These are phyloP conservation scores for Distichodus sexfasciatus DNA, from an alignment of 2,797 vertebrate genomes.

Conservation along the genomic window DNA sequence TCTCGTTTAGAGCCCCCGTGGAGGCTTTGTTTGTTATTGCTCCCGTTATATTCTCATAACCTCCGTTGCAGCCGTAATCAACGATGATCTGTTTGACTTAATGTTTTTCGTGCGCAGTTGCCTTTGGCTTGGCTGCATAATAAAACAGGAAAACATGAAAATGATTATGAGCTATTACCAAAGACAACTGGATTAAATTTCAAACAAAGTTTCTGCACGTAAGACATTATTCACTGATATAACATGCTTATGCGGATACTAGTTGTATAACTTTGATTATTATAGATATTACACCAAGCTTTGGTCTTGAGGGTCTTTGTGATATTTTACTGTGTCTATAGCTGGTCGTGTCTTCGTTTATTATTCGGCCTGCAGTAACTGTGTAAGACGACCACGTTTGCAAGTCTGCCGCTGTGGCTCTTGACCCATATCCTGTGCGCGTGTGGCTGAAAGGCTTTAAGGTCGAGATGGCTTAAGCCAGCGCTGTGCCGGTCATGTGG, in stretches of 20 bases:
- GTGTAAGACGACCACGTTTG: neutral
- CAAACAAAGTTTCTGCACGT: too few relatives aligned
- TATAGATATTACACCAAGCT: too few relatives aligned
- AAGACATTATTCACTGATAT: too few relatives aligned
- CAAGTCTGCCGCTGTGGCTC: constrained; percentile 20
- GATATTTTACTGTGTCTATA: neutral
- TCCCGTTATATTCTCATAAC: neutral
- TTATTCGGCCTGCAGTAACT: constrained; percentile 3
- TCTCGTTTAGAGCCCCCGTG: neutral
- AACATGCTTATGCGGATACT: too few relatives aligned
- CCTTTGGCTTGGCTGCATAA: neutral
- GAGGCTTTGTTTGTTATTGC: neutral
- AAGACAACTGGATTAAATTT: too few relatives aligned
- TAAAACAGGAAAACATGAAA: too few relatives aligned
- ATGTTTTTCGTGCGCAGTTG: neutral
- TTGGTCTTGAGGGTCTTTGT: too few relatives aligned
- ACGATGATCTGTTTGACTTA: neutral
- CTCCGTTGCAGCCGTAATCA: neutral
- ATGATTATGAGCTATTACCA: too few relatives aligned
- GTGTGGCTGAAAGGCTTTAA: constrained; percentile 14
- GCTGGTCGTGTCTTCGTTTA: neutral
- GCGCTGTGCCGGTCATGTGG: constrained; percentile 40
- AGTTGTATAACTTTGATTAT: too few relatives aligned
- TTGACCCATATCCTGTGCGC: constrained; percentile 12
- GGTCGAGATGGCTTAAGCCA: constrained; percentile 18